Conservation (phyloP, 64 coral and sea anemone species). For the Pocillopora verrucosa region DNA sequence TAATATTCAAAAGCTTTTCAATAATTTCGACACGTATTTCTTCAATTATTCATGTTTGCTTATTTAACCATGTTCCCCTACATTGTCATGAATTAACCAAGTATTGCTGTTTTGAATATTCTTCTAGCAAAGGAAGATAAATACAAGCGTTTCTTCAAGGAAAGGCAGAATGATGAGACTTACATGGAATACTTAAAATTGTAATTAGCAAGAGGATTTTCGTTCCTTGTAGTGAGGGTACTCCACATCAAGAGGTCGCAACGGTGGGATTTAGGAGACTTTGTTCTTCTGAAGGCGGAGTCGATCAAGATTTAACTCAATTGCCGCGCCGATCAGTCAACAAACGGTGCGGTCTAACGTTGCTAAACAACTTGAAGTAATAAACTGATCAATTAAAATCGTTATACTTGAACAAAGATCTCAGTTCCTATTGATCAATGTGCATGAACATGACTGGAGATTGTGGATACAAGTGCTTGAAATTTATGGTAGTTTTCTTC, state of each 20-base stretch:
- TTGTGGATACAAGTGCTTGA: conserved; percentile 82
- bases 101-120: background rate
- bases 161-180: background rate
- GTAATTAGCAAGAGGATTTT: no score
- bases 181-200: no score
- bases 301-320: no score
- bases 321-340: no score
- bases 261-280: background rate
- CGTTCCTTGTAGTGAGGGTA: no score
- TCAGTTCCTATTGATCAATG: background rate
- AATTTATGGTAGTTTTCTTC: conserved; percentile 94
- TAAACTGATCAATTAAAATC: background rate
- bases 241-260: background rate
- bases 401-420: background rate
- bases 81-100: background rate
- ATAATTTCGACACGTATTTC: background rate
- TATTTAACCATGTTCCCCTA: background rate
- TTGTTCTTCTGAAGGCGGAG: no score
- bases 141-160: no score
- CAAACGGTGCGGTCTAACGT: no score
- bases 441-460: conserved; percentile 60
- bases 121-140: background rate
- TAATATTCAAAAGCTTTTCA: no score
- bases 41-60: conserved; percentile 26
- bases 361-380: background rate